phyloP scores from a whole-genome alignment of 1,140 invertebrate genomes.

The Drosophila rufa region DNA sequence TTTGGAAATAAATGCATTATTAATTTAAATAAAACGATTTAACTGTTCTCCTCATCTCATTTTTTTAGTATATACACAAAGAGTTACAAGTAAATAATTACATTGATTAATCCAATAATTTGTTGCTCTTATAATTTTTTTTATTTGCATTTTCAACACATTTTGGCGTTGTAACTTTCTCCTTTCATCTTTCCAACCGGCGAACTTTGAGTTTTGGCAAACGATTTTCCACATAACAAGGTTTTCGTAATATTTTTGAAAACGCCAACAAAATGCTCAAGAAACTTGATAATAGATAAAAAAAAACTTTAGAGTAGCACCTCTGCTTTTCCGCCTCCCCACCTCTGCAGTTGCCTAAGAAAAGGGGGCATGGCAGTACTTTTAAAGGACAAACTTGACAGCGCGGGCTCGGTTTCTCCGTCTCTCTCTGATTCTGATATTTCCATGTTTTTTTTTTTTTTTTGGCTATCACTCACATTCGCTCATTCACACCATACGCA shows the following conservation, averaged over 20 bases:
- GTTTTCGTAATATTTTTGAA: constrained; percentile 1
- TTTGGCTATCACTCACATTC: constrained; percentile 37
- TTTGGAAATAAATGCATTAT: constrained; percentile 78
- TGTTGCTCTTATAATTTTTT: constrained; percentile 22
- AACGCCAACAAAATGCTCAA: constrained; percentile 17
- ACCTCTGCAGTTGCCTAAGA: constrained; percentile 29
- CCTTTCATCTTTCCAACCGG: constrained; percentile 13
- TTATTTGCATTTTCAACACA: constrained; percentile 64
- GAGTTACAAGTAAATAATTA: constrained; percentile 46
- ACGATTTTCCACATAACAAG: constrained; percentile 46
- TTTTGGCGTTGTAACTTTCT: constrained; percentile 58
- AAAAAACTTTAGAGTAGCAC: constrained; percentile 58
- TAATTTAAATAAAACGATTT: constrained; percentile 52
- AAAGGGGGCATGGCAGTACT: constrained; percentile 66
- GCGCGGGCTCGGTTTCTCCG: constrained; percentile 35
- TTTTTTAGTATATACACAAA: constrained; percentile 78
- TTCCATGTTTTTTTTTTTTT: constrained; percentile 1
- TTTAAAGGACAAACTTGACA: constrained; percentile 35
- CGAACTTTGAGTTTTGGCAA: constrained; percentile 78
- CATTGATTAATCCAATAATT: constrained; percentile 48
- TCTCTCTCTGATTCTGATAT: constrained; percentile 19
- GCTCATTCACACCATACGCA: constrained; percentile 6
- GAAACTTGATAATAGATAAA: constrained; percentile 24
- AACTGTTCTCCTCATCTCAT: constrained; percentile 10
- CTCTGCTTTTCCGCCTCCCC: constrained; percentile 23